Evolutionary conservation across 2,797 vertebrate species (phyloP), one percentile per base, ranked within the genome.

Genomic region (Euthynnus affinis): DNA sequence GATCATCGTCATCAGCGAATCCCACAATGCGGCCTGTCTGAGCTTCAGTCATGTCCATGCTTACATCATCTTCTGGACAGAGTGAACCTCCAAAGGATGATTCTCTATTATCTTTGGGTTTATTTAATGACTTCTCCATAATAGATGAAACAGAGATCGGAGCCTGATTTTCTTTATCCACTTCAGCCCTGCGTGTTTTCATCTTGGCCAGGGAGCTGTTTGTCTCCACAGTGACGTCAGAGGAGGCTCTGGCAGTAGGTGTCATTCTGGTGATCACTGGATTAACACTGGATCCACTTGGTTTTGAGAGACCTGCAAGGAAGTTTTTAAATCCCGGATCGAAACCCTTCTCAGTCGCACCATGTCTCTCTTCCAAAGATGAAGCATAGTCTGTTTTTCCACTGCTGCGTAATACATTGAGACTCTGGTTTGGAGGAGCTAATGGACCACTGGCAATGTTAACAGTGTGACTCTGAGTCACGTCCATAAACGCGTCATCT

Each of bases 381-480:
- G 62, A 59, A n/a, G 25, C 18, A 4, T 7, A 29, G 46, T 44
- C 52, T 2, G 1, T 53, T 70, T 76, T 72, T 59, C 53, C 52
- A 53, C 12, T 1, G 12, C 40, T 46, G 5, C 1, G 14, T 42
- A 18, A 17, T 29, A 51, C 17, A n/a, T 34, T 62, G 2, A 51
- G 4, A 37, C 59, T 74, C 57, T 61, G 61, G 29, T 49, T 62
- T 22, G 6, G 44, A 23, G 40, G 23, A 56, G 57, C 56, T 10
- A 71, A 44, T 12, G 88, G 72, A 73, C 84, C 77, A 57, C 90
- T 88, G 17, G 90, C 78, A 80, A 97, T 97, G 80, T 95, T 57
- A 3, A 96, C 88, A 0, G 96, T 97, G 76, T 96, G 95, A 91
- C 95, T 96, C 69, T 91, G 89, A 62, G 97, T 98, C 91, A 97